These are phyloP conservation scores for Muscicapa adusta DNA, from an alignment of 2,113 vertebrate genomes.

Conservation along the genomic window DNA sequence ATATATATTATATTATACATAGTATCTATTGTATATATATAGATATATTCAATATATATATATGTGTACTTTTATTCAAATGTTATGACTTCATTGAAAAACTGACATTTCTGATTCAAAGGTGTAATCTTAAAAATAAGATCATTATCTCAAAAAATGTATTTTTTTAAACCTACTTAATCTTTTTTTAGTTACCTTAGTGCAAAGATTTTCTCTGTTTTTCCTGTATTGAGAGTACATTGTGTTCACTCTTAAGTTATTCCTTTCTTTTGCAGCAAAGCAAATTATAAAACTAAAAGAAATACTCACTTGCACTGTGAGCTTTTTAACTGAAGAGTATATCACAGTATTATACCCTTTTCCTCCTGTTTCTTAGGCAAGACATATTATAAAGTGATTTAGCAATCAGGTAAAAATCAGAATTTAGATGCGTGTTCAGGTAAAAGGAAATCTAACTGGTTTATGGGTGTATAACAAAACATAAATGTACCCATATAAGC, in stretches of 20 bases:
- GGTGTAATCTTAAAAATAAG: background rate
- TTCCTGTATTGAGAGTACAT: background rate
- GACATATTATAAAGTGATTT: background rate
- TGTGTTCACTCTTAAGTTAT: background rate
- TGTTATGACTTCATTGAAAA: background rate
- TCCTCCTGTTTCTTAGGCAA: background rate
- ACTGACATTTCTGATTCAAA: background rate
- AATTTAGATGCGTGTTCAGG: background rate
- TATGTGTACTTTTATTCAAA: background rate
- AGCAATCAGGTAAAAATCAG: background rate
- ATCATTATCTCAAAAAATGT: background rate
- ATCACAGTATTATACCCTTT: background rate
- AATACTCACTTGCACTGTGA: background rate
- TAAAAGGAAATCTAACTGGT: background rate
- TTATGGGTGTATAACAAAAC: background rate
- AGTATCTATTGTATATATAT: too few species aligned
- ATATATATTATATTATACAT: too few species aligned
- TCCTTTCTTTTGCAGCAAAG: background rate
- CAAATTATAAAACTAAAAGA: background rate
- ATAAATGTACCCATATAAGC: background rate
- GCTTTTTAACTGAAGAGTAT: background rate
- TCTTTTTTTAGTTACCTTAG: background rate
- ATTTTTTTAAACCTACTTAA: background rate
- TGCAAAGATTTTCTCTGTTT: background rate
- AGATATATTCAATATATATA: too few species aligned